phyloP scores from a whole-genome alignment of 2,888 invertebrate species.

The Drosophila flavopinicola region DNA sequence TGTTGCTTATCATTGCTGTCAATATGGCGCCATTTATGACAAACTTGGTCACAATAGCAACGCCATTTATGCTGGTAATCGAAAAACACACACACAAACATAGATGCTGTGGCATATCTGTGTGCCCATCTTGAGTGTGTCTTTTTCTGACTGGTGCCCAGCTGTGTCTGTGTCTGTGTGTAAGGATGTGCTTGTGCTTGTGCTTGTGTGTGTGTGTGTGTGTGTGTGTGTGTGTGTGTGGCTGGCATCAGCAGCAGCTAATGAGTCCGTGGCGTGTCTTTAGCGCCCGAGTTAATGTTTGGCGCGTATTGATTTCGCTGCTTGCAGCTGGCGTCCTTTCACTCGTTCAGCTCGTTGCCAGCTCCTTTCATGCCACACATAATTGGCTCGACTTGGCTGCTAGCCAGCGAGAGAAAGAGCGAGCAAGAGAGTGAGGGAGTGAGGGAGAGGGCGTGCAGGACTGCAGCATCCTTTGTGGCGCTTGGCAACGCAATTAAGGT shows the following conservation, averaged over 20 bases:
- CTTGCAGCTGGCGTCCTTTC: conserved; percentile 32
- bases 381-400: conserved; percentile 63
- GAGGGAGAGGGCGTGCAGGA: conserved; percentile 3
- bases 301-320: conserved; percentile 76
- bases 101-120: conserved; percentile 11
- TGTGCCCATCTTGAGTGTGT: conserved; percentile 27
- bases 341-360: too few species aligned
- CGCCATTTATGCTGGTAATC: conserved; percentile 36
- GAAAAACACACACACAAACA: conserved; percentile 18
- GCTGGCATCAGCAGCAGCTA: conserved; percentile 57
- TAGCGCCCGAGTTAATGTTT: conserved; percentile 72
- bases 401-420: conserved; percentile 30
- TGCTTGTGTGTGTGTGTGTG: conserved; percentile 21
- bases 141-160: background rate
- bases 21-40: conserved; percentile 75
- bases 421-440: too few species aligned
- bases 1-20: conserved; percentile 47
- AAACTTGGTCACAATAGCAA: conserved; percentile 59
- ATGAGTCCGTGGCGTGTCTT: conserved; percentile 79
- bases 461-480: conserved; percentile 48
- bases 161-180: conserved; percentile 17
- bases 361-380: conserved; percentile 27
- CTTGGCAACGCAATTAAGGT: conserved; percentile 44
- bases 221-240: conserved; percentile 22
- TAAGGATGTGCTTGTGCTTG: too few species aligned